Evolutionary conservation across 2,888 invertebrate genomes (phyloP), one percentile per base, ranked within the genome.

Genomic region (Drosophila picticornis): DNA sequence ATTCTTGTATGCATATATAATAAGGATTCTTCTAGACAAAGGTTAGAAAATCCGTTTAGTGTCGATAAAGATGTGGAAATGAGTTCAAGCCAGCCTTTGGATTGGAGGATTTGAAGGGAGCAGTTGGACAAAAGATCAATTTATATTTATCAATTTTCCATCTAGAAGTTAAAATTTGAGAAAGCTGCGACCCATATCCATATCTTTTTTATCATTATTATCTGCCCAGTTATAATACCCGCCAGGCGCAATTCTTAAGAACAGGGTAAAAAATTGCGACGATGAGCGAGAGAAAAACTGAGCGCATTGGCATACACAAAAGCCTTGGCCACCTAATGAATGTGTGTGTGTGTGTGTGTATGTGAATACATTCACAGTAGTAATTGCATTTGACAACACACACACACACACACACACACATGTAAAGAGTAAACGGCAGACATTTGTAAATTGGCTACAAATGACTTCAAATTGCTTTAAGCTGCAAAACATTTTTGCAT

Each of bases 391-490:
- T 66, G 60, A 58, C 43, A 67, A 36, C 65, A 32, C 34, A 38
- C 38, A 22, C 22, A 36, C 53, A 59, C 36, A 32, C 29, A 19
- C 25, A 16, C n/a, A 40, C 22, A 50, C 31, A 61, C 55, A 46
- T 31, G 22, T 7, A 50, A 22, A 22, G 40, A 66, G 51, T 56
- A 40, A 57, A 40, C 58, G 52, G 61, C 77, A 85, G 83, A 83
- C 82, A 84, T 83, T 82, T 75, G 88, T 82, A 88, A 88, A 88
- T 88, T 88, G 88, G 86, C 88, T 88, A 85, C 88, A 90, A 88
- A 88, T 90, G 90, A 90, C 88, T 88, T 84, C 77, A 88, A 88
- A 88, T 88, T 88, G 90, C 88, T 88, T 90, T 86, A 90, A 90
- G 81, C 86, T 90, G 79, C 71, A 83, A 88, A 89, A 84, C 84